phyloP scores from a whole-genome alignment of 2,113 vertebrate species.

The Pitta sordida region DNA sequence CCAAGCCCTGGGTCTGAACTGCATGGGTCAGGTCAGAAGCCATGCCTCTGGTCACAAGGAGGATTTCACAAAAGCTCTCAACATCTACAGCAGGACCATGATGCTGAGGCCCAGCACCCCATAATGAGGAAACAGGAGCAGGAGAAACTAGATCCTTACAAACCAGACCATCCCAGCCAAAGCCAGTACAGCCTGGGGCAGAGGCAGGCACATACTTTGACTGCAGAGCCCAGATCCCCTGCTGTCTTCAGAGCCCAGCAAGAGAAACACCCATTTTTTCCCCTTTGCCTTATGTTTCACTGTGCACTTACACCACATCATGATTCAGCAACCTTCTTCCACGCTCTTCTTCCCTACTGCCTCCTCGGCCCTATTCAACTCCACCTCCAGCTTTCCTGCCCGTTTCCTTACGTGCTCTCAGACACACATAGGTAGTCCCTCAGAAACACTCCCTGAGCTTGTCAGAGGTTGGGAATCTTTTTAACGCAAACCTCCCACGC shows the following conservation, averaged over 20 bases:
- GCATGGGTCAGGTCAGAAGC: background rate
- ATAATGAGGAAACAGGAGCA: fast-evolving
- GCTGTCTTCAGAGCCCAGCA: background rate
- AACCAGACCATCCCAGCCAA: background rate
- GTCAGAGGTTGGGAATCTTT: background rate
- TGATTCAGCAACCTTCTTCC: background rate
- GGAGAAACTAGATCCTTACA: background rate
- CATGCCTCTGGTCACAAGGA: background rate
- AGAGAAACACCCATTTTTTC: background rate
- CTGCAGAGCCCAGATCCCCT: background rate
- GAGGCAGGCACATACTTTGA: background rate
- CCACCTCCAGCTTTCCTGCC: background rate
- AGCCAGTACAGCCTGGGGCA: background rate
- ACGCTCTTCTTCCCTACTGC: background rate
- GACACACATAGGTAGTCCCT: fast-evolving
- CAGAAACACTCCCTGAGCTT: background rate
- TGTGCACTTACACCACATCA: background rate
- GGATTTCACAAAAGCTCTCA: background rate
- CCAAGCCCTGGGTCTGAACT: background rate
- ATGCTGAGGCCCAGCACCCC: background rate
- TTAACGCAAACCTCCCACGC: background rate
- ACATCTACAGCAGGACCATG: background rate
- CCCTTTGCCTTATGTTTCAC: background rate
- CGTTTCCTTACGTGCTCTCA: background rate
- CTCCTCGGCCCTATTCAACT: background rate